Evolutionary conservation across 2,113 vertebrate genomes (phyloP).

Genomic region (Camelus bactrianus): DNA sequence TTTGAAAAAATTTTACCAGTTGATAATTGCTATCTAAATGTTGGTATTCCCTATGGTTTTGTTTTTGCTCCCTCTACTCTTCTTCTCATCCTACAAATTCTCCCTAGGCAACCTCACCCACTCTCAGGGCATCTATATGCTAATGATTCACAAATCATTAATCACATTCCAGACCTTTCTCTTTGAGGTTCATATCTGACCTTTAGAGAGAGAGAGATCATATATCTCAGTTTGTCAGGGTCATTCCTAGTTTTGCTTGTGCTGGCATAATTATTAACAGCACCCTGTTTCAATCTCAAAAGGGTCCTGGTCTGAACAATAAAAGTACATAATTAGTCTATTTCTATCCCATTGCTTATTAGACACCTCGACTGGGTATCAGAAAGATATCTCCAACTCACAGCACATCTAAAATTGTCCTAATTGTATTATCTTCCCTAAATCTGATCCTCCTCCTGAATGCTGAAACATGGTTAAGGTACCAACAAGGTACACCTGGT

Average conservation of each 20-base stretch:
- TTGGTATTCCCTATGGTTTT: neutral
- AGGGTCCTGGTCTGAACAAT: conserved; percentile 41
- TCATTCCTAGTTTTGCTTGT: conserved; percentile 45
- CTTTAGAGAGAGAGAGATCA: conserved; percentile 7
- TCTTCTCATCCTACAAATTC: conserved; percentile 11
- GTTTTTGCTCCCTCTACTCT: neutral
- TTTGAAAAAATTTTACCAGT: neutral
- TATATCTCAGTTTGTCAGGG: neutral
- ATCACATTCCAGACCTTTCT: conserved; percentile 46
- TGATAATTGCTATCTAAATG: neutral
- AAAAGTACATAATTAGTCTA: conserved; percentile 40
- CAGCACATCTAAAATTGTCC: neutral
- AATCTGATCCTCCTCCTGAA: neutral
- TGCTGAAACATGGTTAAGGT: neutral
- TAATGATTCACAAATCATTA: conserved; percentile 44
- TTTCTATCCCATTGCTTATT: conserved; percentile 5
- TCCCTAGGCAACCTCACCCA: neutral
- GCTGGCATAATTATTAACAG: conserved; percentile 45
- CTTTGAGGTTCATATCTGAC: conserved; percentile 37
- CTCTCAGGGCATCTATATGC: conserved; percentile 1
- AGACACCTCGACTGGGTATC: neutral
- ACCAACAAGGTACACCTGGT: neutral
- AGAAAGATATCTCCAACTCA: conserved; percentile 46
- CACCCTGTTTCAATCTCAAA: conserved; percentile 25
- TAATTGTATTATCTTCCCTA: neutral